Base-by-base conservation (phyloP, 2,113 vertebrate genomes). In the Gila orcuttii region DNA sequence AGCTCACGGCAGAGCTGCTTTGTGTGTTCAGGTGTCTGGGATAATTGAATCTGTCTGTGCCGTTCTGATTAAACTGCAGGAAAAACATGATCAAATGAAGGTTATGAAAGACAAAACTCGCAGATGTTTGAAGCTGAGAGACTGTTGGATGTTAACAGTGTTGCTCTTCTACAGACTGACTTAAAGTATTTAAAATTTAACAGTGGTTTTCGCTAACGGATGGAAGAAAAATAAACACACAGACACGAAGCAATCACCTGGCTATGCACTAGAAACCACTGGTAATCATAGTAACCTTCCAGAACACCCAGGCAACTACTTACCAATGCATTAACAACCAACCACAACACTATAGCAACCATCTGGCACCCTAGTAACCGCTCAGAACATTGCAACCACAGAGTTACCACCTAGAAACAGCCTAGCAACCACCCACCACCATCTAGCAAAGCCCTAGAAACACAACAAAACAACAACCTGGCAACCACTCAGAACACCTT, bases 11-110 rank as follows among this genome's bases (percentile, higher is more conserved):
- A 89, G 90, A 87, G 89, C 88, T 90, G 89, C 89, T 91, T 92
- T 95, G 94, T 94, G 93, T 94, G 92, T 93, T 93, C 93, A 94
- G 93, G 92, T 93, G 93, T 91, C 90, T 69, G 88, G 79, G 79
- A 91, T 94, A 93, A 94, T 94, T 93, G 92, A 93, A 93, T 93
- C 88, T 93, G 90, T 93, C 91, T 81, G 93, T 90, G 91, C 89
- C 90, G 73, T 87, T 92, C 90, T 93, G 93, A 95, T 93, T 94
- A 93, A 93, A 88, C 87, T 45, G 80, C 79, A 89, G 90, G 91
- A 91, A 89, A 92, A 93, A 90, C 85, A 87, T 90, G 90, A 92
- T 92, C 91, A 91, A 86, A 91, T 88, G 78, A 90, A 88, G 85
- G 87, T 86, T 86, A 88, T 85, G 82, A 88, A 85, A 82, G 71